phyloP scores from a whole-genome alignment of 2,113 vertebrate species.

The Fulmarus glacialis region DNA sequence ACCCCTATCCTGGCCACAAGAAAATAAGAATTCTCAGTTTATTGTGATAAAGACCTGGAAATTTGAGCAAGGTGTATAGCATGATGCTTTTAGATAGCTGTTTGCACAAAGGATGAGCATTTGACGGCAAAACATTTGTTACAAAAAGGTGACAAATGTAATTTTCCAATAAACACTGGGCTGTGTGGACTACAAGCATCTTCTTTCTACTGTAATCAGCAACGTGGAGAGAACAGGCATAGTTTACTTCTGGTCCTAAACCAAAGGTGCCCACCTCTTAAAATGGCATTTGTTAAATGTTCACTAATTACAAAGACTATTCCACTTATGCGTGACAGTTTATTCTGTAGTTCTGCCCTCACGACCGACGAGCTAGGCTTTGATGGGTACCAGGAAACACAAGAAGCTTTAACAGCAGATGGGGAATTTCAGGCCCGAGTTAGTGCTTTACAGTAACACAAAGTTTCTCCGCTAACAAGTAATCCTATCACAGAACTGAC shows the following conservation, averaged over 20 bases:
- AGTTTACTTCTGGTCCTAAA: background rate
- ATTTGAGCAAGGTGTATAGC: background rate
- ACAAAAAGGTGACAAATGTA: background rate
- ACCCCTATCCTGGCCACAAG: background rate
- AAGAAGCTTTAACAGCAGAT: background rate
- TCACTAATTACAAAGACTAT: background rate
- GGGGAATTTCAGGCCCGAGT: background rate
- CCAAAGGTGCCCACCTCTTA: background rate
- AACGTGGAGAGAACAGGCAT: background rate
- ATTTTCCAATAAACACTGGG: background rate
- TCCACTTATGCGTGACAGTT: background rate
- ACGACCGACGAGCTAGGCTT: background rate
- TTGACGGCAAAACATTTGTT: background rate
- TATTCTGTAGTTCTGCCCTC: background rate
- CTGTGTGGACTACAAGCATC: background rate
- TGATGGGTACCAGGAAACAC: background rate
- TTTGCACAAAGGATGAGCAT: background rate
- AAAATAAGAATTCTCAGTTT: background rate
- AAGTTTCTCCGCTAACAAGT: background rate
- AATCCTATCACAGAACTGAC: background rate
- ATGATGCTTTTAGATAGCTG: background rate
- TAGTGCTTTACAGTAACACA: background rate
- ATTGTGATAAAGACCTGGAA: background rate
- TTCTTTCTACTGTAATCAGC: background rate
- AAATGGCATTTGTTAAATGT: background rate